Evolutionary conservation across 2,888 invertebrate genomes (phyloP).

Genomic region (Catotricha subobsoleta): DNA sequence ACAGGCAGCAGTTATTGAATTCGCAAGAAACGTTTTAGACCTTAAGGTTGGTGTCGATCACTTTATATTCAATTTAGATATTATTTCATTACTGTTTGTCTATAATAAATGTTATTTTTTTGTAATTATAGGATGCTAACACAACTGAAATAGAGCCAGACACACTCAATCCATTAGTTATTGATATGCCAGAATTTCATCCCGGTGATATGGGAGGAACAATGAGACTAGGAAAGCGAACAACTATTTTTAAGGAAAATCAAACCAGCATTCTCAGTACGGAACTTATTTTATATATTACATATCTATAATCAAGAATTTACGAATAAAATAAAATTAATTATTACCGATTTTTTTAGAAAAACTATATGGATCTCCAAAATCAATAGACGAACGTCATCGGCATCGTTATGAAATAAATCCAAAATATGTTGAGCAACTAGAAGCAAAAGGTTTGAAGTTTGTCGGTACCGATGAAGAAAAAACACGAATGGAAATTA

Average conservation of each 20-base stretch:
- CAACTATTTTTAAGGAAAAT: constrained; percentile 51
- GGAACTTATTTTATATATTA: constrained; percentile 16
- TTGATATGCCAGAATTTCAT: constrained; percentile 99
- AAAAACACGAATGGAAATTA: constrained; percentile 85
- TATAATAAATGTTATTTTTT: not conserved
- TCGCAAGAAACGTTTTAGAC: constrained; percentile 66
- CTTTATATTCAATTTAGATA: not conserved
- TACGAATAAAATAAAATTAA: too few relatives aligned
- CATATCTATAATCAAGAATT: too few relatives aligned
- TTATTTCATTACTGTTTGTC: not conserved
- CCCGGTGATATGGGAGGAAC: constrained; percentile 88
- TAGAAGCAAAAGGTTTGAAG: constrained; percentile 66
- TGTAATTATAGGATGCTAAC: constrained; percentile 42
- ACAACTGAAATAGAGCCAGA: constrained; percentile 68
- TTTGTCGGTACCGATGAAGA: constrained; percentile 78
- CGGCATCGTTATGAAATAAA: constrained; percentile 97
- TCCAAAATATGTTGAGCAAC: constrained; percentile 56
- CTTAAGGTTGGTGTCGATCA: constrained; percentile 26
- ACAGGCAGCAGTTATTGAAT: constrained; percentile 93
- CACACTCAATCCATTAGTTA: constrained; percentile 62
- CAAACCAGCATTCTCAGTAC: constrained; percentile 42
- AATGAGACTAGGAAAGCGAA: constrained; percentile 90
- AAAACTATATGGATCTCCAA: constrained; percentile 58
- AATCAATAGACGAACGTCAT: constrained; percentile 81
- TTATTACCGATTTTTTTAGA: constrained; percentile 30